Evolutionary conservation across 2,113 vertebrate species (phyloP).

Genomic region (Stegostoma tigrinum): DNA sequence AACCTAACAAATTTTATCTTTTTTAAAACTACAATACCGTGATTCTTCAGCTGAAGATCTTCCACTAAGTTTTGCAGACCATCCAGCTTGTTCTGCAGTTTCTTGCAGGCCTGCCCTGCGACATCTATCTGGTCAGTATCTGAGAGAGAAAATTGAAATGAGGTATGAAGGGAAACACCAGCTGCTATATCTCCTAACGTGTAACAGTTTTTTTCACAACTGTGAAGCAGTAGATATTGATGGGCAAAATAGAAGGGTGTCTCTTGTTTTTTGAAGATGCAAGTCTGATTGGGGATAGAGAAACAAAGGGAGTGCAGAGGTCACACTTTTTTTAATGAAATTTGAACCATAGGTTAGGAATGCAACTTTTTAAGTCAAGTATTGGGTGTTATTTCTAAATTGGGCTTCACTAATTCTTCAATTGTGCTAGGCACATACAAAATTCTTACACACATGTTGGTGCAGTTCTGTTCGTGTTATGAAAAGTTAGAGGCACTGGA

Average conservation of each 20-base stretch:
- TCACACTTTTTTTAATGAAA: background rate
- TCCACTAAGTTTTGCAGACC: conserved; percentile 53
- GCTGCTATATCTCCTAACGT: background rate
- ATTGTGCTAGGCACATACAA: too few relatives aligned
- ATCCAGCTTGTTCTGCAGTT: conserved; percentile 53
- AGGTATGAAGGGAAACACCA: too few relatives aligned
- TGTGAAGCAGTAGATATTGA: background rate
- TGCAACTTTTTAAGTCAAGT: background rate
- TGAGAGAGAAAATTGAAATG: background rate
- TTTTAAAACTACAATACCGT: conserved; percentile 45
- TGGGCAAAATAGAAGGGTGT: background rate
- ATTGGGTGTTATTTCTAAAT: background rate
- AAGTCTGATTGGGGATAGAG: background rate
- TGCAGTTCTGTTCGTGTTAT: background rate
- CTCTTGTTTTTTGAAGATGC: background rate
- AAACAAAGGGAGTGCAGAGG: background rate
- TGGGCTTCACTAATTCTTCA: too few relatives aligned
- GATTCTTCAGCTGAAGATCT: conserved; percentile 50
- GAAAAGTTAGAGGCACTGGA: background rate
- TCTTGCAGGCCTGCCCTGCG: conserved; percentile 44
- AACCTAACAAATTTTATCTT: background rate
- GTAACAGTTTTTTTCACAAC: background rate
- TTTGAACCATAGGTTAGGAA: background rate
- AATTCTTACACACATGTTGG: too few relatives aligned
- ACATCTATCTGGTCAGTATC: conserved; percentile 42